Evolutionary conservation across 2,797 vertebrate species (phyloP), one percentile per base, ranked within the genome.

Genomic region (Schizopygopsis pylzovi): DNA sequence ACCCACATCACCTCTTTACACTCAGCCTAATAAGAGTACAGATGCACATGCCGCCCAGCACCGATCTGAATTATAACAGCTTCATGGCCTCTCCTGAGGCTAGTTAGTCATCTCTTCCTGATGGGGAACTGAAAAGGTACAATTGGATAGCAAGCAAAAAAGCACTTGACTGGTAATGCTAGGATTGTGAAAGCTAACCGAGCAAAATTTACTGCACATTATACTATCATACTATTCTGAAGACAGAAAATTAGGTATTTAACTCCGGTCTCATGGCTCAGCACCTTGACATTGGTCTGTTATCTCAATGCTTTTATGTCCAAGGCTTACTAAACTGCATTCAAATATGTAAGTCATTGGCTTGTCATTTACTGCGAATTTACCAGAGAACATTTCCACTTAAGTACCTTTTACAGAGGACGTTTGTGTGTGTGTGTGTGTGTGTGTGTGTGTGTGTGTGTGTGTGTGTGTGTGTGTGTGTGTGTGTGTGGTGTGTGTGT

Each of bases 1-100:
- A 16, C 18, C n/a, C 37, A n/a, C 12, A 1, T 72, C n/a, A 37
- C 28, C 22, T 61, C 81, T 81, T 67, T 68, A 49, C 22, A n/a
- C 39, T 49, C 20, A 45, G 39, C 45, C 5, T 80, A 86, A 67
- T 59, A 83, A 85, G 39, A 70, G 20, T 8, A 16, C 65, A 20
- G 25, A 77, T 10, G 45, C 59, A 68, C 18, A 84, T 78, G 75
- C 37, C 7, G 2, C 28, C 47, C 37, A 56, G 18, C 16, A 0
- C 20, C 10, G 3, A 68, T 41, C 37, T 82, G 72, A 59, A 86
- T 77, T 56, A 59, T 39, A 61, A 61, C 39, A 75, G 56, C 25
- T 39, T 39, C 16, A 79, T 59, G n/a, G 67, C 33, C 65, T 78
- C 47, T n/a, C 16, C 75, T 68, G 43, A 67, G 43, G 20, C 67